phyloP scores from a whole-genome alignment of 2,888 invertebrate genomes.

The Capitulum mitella region DNA sequence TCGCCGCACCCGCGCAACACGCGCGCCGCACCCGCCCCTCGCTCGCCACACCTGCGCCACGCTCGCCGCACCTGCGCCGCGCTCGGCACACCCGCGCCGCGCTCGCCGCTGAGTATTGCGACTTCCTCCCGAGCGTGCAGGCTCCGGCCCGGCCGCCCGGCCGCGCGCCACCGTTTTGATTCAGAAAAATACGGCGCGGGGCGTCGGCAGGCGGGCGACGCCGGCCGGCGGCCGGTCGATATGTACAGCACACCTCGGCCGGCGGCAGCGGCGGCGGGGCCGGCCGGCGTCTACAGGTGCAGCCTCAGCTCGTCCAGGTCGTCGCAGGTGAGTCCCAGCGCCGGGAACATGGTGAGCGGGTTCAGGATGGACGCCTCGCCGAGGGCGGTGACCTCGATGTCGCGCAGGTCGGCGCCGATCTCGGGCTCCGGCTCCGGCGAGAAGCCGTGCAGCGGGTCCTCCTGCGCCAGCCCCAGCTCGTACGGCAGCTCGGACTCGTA shows the following conservation, averaged over 20 bases:
- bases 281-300: not conserved
- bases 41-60: not conserved
- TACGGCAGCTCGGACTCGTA: constrained; percentile 20
- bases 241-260: not conserved
- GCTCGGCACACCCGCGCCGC: not conserved
- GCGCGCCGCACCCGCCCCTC: too few relatives aligned
- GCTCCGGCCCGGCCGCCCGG: not conserved
- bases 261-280: not conserved
- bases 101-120: not conserved
- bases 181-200: constrained; percentile 6
- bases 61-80: not conserved
- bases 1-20: not conserved
- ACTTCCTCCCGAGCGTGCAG: too few relatives aligned
- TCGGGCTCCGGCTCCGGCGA: not conserved
- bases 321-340: constrained; percentile 21
- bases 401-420: constrained; percentile 10
- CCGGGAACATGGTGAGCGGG: constrained; percentile 14
- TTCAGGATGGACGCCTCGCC: not conserved
- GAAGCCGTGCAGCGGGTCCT: constrained; percentile 10
- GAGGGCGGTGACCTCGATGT: constrained; percentile 5
- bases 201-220: not conserved
- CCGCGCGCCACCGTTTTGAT: not conserved
- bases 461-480: not conserved
- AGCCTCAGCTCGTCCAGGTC: constrained; percentile 12
- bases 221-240: not conserved